Evolutionary conservation across 2,797 vertebrate genomes (phyloP).

Genomic region (Balearica regulorum): DNA sequence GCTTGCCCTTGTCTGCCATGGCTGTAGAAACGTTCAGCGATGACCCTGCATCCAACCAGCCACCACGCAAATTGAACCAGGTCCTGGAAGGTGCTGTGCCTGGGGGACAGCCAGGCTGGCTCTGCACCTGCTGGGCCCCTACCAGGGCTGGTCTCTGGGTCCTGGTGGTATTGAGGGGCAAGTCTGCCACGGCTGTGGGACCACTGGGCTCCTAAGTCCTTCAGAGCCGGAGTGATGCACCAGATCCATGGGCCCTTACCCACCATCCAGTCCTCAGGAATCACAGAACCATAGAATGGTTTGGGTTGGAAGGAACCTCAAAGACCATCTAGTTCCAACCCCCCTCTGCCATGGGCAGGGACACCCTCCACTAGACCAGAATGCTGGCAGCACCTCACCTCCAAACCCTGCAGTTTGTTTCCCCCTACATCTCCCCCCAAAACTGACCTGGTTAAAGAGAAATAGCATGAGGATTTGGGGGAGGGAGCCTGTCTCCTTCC

Average conservation of each 20-base stretch:
- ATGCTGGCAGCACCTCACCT: background rate
- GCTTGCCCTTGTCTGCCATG: background rate
- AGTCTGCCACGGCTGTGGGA: background rate
- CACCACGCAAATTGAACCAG: rapidly evolving
- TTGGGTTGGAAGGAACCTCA: too few species aligned
- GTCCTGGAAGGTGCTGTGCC: background rate
- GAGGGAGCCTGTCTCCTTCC: background rate
- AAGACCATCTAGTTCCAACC: too few species aligned
- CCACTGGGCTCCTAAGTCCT: background rate
- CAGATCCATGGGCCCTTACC: rapidly evolving
- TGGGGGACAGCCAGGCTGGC: background rate
- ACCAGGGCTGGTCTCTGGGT: background rate
- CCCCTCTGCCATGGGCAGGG: too few species aligned
- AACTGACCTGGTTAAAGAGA: background rate
- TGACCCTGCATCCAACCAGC: background rate
- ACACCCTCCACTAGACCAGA: background rate
- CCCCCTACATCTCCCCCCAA: background rate
- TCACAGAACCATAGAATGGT: too few species aligned
- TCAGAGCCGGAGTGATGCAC: rapidly evolving
- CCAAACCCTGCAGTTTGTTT: background rate
- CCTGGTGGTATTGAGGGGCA: background rate
- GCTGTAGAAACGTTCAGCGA: background rate
- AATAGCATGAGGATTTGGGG: background rate
- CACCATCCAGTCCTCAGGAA: background rate
- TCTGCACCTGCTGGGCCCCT: background rate